Evolutionary conservation across 2,797 vertebrate genomes (phyloP).

Genomic region (Helicolenus hilgendorfi): DNA sequence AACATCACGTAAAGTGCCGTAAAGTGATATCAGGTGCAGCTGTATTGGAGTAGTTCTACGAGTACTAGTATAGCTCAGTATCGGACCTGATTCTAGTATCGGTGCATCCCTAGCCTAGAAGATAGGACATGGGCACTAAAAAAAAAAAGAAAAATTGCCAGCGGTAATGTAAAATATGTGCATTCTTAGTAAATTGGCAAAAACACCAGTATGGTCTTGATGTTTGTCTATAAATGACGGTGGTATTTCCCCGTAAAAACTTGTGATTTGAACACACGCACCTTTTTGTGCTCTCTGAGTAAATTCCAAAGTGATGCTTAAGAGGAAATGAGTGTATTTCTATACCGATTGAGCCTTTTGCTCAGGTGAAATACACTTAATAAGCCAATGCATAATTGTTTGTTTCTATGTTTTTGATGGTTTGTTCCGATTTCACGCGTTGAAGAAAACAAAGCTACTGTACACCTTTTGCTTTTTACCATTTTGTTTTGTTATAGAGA

Average conservation of each 20-base stretch:
- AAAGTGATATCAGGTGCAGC: too few relatives aligned
- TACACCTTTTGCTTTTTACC: background rate
- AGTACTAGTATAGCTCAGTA: too few relatives aligned
- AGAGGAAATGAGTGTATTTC: constrained; percentile 19
- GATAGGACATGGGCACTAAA: background rate
- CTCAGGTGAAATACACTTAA: constrained; percentile 71
- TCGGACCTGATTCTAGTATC: too few relatives aligned
- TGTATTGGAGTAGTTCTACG: too few relatives aligned
- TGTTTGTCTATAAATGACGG: background rate
- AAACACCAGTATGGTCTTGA: background rate
- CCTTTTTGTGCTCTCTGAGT: constrained; percentile 7
- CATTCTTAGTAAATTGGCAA: background rate
- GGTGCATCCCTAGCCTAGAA: background rate
- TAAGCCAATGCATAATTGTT: constrained; percentile 42
- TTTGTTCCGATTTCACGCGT: constrained; percentile 32
- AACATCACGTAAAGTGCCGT: too few relatives aligned
- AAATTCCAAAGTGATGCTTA: constrained; percentile 12
- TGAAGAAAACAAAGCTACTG: constrained; percentile 9
- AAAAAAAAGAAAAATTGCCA: background rate
- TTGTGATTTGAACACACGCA: background rate
- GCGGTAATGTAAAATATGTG: background rate
- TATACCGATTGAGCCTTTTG: constrained; percentile 60
- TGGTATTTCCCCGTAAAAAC: background rate
- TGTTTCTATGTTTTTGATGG: constrained; percentile 16
- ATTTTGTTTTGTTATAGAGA: background rate